Evolutionary conservation across 2,113 vertebrate species (phyloP).

Genomic region (Lophotis ruficrista): DNA sequence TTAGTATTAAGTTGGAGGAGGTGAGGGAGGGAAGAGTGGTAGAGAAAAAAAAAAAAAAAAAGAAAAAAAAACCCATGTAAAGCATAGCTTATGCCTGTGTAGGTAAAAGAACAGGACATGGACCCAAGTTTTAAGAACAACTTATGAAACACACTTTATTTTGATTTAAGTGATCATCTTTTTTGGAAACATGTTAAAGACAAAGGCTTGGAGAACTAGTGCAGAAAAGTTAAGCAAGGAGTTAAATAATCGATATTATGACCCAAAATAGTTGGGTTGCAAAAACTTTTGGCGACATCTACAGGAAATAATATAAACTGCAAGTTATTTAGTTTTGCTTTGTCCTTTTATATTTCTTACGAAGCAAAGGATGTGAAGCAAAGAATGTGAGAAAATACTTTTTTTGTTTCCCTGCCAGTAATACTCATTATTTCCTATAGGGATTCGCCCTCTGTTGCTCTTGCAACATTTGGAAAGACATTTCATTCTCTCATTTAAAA

Average conservation of each 20-base stretch:
- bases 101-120: neutral
- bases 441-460: neutral
- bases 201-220: neutral
- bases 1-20: neutral
- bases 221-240: neutral
- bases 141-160: neutral
- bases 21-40: neutral
- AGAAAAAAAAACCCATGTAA: neutral
- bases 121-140: neutral
- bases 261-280: neutral
- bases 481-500: neutral
- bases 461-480: neutral
- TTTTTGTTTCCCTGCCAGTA: neutral
- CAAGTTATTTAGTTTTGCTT: neutral
- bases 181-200: neutral
- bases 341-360: neutral
- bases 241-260: neutral
- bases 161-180: neutral
- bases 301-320: conserved; percentile 17
- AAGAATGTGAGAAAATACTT: neutral
- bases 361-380: neutral
- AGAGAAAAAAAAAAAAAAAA: accelerated
- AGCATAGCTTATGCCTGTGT: neutral
- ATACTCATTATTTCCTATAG: neutral
- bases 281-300: conserved; percentile 32